Conservation (phyloP, 2,113 vertebrate genomes). For the Pleuronectes platessa region DNA sequence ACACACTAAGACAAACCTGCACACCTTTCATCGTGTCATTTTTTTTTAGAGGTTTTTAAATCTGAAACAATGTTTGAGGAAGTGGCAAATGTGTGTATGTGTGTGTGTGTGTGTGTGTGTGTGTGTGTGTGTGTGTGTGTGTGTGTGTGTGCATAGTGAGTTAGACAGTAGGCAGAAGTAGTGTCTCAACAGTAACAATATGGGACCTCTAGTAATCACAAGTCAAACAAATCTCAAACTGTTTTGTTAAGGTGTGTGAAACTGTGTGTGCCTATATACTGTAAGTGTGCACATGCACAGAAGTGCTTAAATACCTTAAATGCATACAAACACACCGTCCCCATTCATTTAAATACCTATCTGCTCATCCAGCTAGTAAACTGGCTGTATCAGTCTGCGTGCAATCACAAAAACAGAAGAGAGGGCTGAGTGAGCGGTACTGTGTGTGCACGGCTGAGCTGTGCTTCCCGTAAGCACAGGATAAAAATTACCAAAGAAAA, state of each 20-base stretch:
- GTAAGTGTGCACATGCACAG: neutral
- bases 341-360: conserved; percentile 14
- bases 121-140: no score
- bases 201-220: conserved; percentile 18
- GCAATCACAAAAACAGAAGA: conserved; percentile 27
- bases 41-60: conserved; percentile 7
- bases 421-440: conserved; percentile 11
- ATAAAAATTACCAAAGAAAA: conserved; percentile 48
- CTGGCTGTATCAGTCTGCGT: conserved; percentile 7
- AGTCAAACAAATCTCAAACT: conserved; percentile 7
- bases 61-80: neutral
- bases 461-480: conserved; percentile 70
- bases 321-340: neutral
- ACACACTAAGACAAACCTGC: conserved; percentile 16
- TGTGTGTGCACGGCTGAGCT: conserved; percentile 46
- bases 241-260: neutral
- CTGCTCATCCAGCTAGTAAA: neutral
- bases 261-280: neutral
- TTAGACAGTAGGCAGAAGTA: conserved; percentile 12
- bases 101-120: conserved; percentile 2
- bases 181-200: conserved; percentile 41
- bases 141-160: no score
- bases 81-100: neutral
- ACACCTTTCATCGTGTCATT: conserved; percentile 29
- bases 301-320: neutral